These are phyloP conservation scores for Triplophysa bombifrons DNA, from an alignment of 2,797 vertebrate species.

Conservation along the genomic window DNA sequence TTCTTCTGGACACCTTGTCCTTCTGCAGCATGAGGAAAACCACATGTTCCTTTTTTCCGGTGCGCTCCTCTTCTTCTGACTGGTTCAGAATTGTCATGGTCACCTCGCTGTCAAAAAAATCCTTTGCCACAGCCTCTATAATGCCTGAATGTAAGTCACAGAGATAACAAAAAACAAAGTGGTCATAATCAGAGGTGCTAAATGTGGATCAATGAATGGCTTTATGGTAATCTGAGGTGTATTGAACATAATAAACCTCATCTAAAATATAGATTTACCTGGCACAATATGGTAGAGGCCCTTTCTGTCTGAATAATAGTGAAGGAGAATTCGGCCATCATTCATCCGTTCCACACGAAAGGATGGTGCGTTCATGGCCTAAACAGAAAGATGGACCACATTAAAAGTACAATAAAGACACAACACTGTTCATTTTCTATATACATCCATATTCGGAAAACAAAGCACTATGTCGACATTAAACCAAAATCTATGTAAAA, in stretches of 20 bases:
- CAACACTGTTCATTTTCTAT: background rate
- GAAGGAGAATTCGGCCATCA: slow-evolving; percentile 73
- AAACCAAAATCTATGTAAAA: background rate
- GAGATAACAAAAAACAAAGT: background rate
- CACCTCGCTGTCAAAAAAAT: slow-evolving; percentile 77
- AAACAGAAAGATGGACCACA: background rate
- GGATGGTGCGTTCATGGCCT: slow-evolving; percentile 82
- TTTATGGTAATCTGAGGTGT: background rate
- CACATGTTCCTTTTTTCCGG: slow-evolving; percentile 78
- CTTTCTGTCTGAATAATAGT: slow-evolving; percentile 79
- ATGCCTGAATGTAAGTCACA: slow-evolving; percentile 67
- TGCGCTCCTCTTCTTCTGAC: slow-evolving; percentile 74
- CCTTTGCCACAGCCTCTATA: slow-evolving; percentile 76
- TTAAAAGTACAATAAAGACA: background rate
- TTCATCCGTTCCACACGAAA: slow-evolving; percentile 76
- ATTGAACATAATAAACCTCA: background rate
- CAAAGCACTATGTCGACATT: background rate
- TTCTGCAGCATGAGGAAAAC: slow-evolving; percentile 78
- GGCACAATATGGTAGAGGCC: slow-evolving; percentile 77
- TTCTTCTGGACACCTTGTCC: slow-evolving; percentile 43
- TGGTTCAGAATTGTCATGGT: slow-evolving; percentile 75
- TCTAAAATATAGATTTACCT: slow-evolving; percentile 59
- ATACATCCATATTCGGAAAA: background rate
- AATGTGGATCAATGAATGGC: background rate
- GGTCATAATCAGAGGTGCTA: background rate